A percentile compares a stretch with the other conserved stretches of the same genome.
phyloP scores from a whole-genome alignment of 1,140 invertebrate genomes.

The Eueides isabella region DNA sequence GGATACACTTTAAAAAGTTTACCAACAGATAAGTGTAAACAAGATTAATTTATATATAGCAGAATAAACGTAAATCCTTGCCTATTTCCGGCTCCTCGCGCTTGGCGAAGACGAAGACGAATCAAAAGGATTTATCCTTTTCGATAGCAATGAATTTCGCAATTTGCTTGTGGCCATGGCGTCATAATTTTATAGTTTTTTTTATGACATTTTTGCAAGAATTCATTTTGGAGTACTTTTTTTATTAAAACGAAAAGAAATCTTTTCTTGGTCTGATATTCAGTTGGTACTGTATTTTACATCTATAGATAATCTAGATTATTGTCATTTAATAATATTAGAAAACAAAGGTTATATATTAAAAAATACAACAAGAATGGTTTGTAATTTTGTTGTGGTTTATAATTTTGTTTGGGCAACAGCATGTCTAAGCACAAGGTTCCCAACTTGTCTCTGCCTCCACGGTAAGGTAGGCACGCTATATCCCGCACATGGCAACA shows the following conservation, averaged over 20 bases:
- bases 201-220: not conserved
- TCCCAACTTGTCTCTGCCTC: too few relatives aligned
- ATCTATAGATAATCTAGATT: too few relatives aligned
- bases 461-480: too few relatives aligned
- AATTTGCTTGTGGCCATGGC: conserved; percentile 44
- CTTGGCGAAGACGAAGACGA: conserved; percentile 50
- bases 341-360: too few relatives aligned
- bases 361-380: too few relatives aligned
- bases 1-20: conserved; percentile 6
- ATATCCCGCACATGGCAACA: too few relatives aligned
- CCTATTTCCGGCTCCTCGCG: conserved; percentile 50
- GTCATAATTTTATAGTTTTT: not conserved
- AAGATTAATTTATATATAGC: conserved; percentile 52
- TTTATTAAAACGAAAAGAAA: not conserved
- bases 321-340: too few relatives aligned
- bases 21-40: conserved; percentile 31
- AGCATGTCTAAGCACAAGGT: too few relatives aligned
- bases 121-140: conserved; percentile 62
- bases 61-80: conserved; percentile 55
- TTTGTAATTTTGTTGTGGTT: too few relatives aligned
- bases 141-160: conserved; percentile 67
- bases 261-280: too few relatives aligned
- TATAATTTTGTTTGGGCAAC: too few relatives aligned
- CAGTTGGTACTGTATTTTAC: too few relatives aligned
- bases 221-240: not conserved